phyloP scores from a whole-genome alignment of 2,888 invertebrate species.

The Mimumesa dahlbomi region DNA sequence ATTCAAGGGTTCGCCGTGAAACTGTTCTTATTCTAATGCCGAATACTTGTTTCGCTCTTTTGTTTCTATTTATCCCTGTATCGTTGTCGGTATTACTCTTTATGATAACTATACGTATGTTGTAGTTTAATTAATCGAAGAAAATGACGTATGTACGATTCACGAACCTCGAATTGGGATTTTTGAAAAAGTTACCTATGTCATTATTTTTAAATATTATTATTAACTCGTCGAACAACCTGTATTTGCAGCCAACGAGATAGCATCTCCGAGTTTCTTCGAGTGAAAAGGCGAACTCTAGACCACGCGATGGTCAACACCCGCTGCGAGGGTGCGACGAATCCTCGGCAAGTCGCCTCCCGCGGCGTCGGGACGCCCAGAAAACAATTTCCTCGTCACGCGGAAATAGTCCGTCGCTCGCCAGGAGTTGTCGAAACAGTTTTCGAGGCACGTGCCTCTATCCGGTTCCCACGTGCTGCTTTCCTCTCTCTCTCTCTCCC shows the following conservation, averaged over 20 bases:
- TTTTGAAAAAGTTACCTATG: too few species aligned
- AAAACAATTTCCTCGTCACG: constrained; percentile 74
- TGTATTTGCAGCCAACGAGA: neutral
- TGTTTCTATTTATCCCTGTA: neutral
- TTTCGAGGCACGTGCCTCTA: constrained; percentile 72
- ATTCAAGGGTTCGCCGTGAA: too few species aligned
- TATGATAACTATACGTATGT: too few species aligned
- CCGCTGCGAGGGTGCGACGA: constrained; percentile 64
- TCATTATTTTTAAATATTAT: too few species aligned
- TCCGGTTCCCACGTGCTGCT: constrained; percentile 55
- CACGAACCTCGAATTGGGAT: too few species aligned
- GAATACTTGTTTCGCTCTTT: too few species aligned
- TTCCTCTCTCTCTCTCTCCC: constrained; percentile 51
- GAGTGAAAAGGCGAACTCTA: constrained; percentile 13
- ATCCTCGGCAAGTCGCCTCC: constrained; percentile 65
- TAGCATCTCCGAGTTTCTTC: neutral
- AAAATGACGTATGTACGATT: too few species aligned
- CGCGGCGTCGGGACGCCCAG: constrained; percentile 69
- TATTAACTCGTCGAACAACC: too few species aligned
- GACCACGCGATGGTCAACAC: constrained; percentile 42
- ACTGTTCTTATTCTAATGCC: too few species aligned
- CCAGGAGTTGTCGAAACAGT: constrained; percentile 69
- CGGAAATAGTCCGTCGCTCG: constrained; percentile 75
- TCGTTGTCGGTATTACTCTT: constrained; percentile 4
- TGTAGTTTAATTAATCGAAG: too few species aligned